Conservation (phyloP, 2,113 vertebrate species). For the Chelonoidis abingdonii region DNA sequence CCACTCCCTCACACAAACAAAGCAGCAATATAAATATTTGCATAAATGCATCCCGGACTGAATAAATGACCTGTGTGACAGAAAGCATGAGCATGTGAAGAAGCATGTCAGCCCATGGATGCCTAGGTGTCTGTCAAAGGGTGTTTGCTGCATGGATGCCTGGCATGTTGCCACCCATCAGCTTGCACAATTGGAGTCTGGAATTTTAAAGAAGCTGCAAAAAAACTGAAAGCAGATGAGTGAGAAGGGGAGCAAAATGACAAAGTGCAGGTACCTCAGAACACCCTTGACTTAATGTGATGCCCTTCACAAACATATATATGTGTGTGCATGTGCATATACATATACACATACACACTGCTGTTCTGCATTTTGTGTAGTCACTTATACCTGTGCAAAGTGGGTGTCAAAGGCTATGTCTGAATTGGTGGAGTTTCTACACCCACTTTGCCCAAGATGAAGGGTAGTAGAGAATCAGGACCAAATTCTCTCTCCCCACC, state of each 20-base stretch:
- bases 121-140: neutral
- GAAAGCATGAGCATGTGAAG: neutral
- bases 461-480: neutral
- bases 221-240: neutral
- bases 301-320: neutral
- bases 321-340: too few species aligned
- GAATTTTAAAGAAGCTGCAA: neutral
- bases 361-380: neutral
- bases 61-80: neutral
- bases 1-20: neutral
- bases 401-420: neutral
- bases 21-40: conserved; percentile 37
- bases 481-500: neutral
- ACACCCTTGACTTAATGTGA: conserved; percentile 45
- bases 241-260: conserved; percentile 19
- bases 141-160: neutral
- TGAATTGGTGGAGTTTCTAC: neutral
- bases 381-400: neutral
- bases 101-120: neutral
- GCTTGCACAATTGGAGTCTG: conserved; percentile 51
- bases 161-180: conserved; percentile 37
- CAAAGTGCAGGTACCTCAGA: conserved; percentile 11
- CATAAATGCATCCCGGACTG: neutral
- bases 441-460: neutral
- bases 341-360: neutral